Percentiles rank a stretch among this genome's conserved stretches.
Evolutionary conservation across 2,888 invertebrate genomes (phyloP).

Genomic region (Heteromyza rotundicornis): DNA sequence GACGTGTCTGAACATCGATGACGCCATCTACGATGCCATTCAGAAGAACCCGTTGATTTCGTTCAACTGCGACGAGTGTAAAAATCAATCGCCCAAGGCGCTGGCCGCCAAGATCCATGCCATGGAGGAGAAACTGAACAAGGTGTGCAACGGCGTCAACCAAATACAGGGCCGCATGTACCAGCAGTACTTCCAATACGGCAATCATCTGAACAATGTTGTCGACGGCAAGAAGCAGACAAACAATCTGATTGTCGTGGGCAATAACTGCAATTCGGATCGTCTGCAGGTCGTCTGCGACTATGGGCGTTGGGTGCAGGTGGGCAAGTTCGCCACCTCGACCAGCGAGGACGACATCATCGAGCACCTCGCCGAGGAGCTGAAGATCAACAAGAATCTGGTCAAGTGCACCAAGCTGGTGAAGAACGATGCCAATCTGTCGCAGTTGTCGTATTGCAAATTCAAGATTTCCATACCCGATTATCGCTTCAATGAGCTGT

Average conservation of each 20-base stretch:
- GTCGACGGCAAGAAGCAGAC: constrained; percentile 52
- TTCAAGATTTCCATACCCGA: constrained; percentile 58
- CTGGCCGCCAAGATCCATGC: constrained; percentile 49
- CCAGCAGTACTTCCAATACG: constrained; percentile 56
- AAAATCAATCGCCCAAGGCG: constrained; percentile 54
- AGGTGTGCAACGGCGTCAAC: constrained; percentile 55
- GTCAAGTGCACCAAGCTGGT: constrained; percentile 57
- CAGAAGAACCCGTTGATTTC: constrained; percentile 56
- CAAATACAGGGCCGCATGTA: constrained; percentile 58
- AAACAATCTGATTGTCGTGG: constrained; percentile 55
- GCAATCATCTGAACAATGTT: constrained; percentile 48
- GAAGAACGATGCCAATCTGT: constrained; percentile 56
- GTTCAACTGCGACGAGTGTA: constrained; percentile 56
- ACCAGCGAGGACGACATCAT: constrained; percentile 57
- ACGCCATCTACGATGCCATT: constrained; percentile 52
- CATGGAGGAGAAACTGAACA: constrained; percentile 57
- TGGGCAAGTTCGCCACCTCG: constrained; percentile 55
- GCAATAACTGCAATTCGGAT: constrained; percentile 58
- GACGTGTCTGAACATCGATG: constrained; percentile 54
- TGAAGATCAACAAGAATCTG: constrained; percentile 56
- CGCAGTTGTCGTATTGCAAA: constrained; percentile 56
- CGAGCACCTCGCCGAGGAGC: constrained; percentile 53
- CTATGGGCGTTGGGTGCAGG: constrained; percentile 57
- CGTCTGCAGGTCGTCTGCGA: constrained; percentile 57
- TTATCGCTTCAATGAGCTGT: constrained; percentile 58